Conservation (phyloP, 92 coral and sea anemone species). For the Hydrozoanthus gracilis region DNA sequence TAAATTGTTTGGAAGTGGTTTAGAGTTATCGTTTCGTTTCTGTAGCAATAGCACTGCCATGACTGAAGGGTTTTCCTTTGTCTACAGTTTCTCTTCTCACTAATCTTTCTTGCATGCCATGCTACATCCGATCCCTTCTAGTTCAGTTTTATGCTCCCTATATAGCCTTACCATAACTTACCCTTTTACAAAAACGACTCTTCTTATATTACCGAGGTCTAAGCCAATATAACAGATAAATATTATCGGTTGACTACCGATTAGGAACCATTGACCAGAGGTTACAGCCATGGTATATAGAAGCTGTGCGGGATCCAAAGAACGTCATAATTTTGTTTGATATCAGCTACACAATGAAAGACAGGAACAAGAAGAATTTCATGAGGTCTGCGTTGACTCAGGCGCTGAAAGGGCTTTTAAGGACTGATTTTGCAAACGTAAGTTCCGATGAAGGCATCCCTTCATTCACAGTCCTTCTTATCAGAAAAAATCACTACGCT, state of each 20-base stretch:
- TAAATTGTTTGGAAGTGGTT: too few relatives aligned
- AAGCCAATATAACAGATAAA: neutral
- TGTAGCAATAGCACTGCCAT: too few relatives aligned
- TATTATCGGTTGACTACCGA: neutral
- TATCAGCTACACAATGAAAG: conserved; percentile 88
- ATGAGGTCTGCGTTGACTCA: conserved; percentile 78
- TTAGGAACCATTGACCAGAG: conserved; percentile 81
- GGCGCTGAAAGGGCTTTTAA: conserved; percentile 74
- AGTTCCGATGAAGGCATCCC: neutral
- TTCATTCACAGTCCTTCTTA: too few relatives aligned
- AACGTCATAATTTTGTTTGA: conserved; percentile 80
- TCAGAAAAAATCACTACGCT: too few relatives aligned
- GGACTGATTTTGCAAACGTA: conserved; percentile 82
- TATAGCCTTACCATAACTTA: too few relatives aligned
- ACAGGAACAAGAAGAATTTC: conserved; percentile 74
- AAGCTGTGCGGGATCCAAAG: conserved; percentile 79
- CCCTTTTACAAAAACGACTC: too few relatives aligned
- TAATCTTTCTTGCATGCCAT: too few relatives aligned
- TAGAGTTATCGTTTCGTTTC: too few relatives aligned
- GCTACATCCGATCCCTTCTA: too few relatives aligned
- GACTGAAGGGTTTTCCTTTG: too few relatives aligned
- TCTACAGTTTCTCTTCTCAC: too few relatives aligned
- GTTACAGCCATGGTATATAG: conserved; percentile 85
- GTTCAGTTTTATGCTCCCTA: too few relatives aligned
- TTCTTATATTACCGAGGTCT: neutral